Evolutionary conservation across 2,113 vertebrate genomes (phyloP), one percentile per base, ranked within the genome.

Genomic region (Irena cyanogastra): DNA sequence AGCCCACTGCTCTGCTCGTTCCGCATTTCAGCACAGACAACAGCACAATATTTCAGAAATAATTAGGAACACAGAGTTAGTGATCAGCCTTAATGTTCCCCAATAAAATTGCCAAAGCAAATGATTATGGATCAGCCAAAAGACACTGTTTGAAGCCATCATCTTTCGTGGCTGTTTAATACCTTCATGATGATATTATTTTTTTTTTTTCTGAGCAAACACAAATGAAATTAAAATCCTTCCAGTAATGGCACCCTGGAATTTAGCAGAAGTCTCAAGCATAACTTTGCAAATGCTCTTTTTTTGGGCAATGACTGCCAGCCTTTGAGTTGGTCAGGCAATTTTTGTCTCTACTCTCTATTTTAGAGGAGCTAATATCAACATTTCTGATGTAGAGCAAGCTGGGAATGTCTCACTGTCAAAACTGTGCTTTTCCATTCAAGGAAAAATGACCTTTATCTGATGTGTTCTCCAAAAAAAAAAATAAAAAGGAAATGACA

Each of bases 11-110:
- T 87, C 86, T 57, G 89, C 91, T 86, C 47, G 33, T 97, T 94
- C 87, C 7, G 39, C 70, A 10, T 61, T 92, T 74, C 89, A 83
- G 80, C 95, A 69, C 92, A 63, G 80, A 42, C 65, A 93, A 17
- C 90, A 92, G 92, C 87, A 94, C 80, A 94, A 78, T 94, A 94
- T 92, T 93, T 95, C 81, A 92, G 93, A 74, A 94, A 95, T 90
- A 97, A 95, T 97, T 96, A 96, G 95, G 90, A 92, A 56, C 91
- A 75, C 83, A 93, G 69, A 82, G 80, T 41, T 82, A 90, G 72
- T 22, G 66, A 97, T 96, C 93, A 93, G 84, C 60, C 50, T 54
- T 91, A 95, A 97, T 96, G 91, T 50, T 81, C 90, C 47, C 52
- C 80, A 79, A 92, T 86, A 79, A 95, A 96, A 95, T 94, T 94